These are phyloP conservation scores for Eurystomus gularis DNA, from an alignment of 2,113 vertebrate genomes.

Conservation along the genomic window DNA sequence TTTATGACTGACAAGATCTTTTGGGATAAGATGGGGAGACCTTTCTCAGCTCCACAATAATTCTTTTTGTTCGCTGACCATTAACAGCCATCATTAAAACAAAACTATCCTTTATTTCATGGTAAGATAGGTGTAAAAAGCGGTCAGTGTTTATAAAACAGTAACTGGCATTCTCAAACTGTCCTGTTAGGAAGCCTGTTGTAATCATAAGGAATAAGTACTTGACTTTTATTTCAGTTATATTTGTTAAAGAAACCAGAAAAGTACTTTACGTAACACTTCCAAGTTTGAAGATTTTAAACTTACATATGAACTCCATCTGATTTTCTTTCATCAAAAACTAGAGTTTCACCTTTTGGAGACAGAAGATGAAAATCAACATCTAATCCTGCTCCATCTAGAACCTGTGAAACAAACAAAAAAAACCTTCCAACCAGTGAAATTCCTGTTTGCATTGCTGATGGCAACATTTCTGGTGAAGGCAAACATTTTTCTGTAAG, in stretches of 20 bases:
- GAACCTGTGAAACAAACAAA: conserved; percentile 84
- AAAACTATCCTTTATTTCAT: neutral
- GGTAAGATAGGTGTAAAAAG: neutral
- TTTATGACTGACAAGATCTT: neutral
- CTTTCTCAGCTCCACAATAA: too few relatives aligned
- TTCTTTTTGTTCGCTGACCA: neutral
- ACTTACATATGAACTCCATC: conserved; percentile 97
- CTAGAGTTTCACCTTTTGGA: conserved; percentile 85
- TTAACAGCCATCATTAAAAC: neutral
- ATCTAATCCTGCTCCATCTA: conserved; percentile 93
- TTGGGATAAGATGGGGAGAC: neutral
- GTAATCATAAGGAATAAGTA: neutral
- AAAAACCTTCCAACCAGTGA: neutral
- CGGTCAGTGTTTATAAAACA: neutral
- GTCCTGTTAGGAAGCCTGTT: neutral
- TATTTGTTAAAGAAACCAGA: neutral
- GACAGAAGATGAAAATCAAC: conserved; percentile 90
- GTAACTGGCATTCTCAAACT: neutral
- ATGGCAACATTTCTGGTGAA: neutral
- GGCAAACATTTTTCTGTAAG: neutral
- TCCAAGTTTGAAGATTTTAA: conserved; percentile 1
- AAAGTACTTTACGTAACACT: neutral
- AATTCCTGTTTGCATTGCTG: neutral
- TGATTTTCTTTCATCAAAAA: conserved; percentile 90
- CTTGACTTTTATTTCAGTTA: neutral